A percentile compares a stretch with the other conserved stretches of the same genome.
These are phyloP conservation scores for Pseudochirops cupreus DNA, from an alignment of 2,797 vertebrate genomes.

Conservation along the genomic window DNA sequence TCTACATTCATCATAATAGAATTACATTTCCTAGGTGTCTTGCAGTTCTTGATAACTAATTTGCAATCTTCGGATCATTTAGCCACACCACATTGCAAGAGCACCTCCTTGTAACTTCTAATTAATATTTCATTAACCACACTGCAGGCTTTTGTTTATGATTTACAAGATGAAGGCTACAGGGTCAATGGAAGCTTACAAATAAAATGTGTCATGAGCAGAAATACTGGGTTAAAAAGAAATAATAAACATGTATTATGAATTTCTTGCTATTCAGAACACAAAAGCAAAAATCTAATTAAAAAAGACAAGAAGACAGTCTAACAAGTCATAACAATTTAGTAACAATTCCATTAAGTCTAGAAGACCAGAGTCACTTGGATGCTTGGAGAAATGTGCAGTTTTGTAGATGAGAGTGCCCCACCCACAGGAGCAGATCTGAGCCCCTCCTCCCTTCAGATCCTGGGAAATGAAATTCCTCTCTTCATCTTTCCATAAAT, in stretches of 20 bases:
- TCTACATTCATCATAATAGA: slow-evolving; percentile 22
- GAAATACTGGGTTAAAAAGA: slow-evolving; percentile 57
- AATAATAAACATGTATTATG: slow-evolving; percentile 53
- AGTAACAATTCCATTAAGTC: slow-evolving; percentile 65
- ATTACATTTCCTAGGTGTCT: slow-evolving; percentile 11
- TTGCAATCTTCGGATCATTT: neutral
- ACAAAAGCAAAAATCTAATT: slow-evolving; percentile 72
- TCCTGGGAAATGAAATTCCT: neutral
- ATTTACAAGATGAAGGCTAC: slow-evolving; percentile 41
- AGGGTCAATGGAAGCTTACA: slow-evolving; percentile 46
- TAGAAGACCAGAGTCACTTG: slow-evolving; percentile 51
- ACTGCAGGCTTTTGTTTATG: slow-evolving; percentile 42
- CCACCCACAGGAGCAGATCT: neutral
- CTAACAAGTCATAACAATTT: slow-evolving; percentile 72
- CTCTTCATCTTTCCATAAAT: neutral
- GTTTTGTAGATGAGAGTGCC: neutral
- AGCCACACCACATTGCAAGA: slow-evolving; percentile 4
- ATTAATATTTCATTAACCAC: slow-evolving; percentile 51
- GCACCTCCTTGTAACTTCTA: neutral
- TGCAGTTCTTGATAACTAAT: neutral
- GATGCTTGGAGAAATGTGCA: slow-evolving; percentile 41
- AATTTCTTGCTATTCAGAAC: slow-evolving; percentile 53
- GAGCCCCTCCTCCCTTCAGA: neutral
- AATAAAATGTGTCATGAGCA: slow-evolving; percentile 37
- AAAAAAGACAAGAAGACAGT: slow-evolving; percentile 53